phyloP scores from a whole-genome alignment of 2,797 vertebrate species.

The Artibeus lituratus region DNA sequence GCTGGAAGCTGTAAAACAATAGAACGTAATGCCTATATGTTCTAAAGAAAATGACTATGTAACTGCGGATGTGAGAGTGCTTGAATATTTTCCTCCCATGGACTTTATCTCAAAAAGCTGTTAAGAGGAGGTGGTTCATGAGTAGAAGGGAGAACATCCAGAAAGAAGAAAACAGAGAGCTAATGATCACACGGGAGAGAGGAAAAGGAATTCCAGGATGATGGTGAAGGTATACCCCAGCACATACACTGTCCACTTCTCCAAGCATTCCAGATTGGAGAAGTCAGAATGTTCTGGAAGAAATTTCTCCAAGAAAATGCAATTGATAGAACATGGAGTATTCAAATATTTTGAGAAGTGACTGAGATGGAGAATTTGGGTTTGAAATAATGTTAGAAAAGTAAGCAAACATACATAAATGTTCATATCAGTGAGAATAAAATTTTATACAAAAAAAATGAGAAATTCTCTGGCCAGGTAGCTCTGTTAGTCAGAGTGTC shows the following conservation, averaged over 20 bases:
- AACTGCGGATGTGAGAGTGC: neutral
- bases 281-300: neutral
- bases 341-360: neutral
- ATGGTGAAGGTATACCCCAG: neutral
- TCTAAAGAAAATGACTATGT: neutral
- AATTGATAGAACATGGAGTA: neutral
- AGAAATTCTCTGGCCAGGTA: no score
- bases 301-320: neutral
- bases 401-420: neutral
- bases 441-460: neutral
- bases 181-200: neutral
- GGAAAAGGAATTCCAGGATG: neutral
- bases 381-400: neutral
- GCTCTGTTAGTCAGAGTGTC: no score
- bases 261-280: neutral
- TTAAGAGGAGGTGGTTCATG: neutral
- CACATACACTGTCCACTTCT: neutral
- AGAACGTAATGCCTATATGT: neutral
- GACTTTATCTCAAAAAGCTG: neutral
- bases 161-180: neutral
- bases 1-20: neutral
- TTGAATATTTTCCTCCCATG: neutral
- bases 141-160: neutral
- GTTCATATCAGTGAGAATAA: neutral
- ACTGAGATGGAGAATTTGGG: neutral